Percentiles rank a stretch among this genome's conserved stretches.
Conservation (phyloP, 2,797 vertebrate species). For the Hemibagrus guttatus region DNA sequence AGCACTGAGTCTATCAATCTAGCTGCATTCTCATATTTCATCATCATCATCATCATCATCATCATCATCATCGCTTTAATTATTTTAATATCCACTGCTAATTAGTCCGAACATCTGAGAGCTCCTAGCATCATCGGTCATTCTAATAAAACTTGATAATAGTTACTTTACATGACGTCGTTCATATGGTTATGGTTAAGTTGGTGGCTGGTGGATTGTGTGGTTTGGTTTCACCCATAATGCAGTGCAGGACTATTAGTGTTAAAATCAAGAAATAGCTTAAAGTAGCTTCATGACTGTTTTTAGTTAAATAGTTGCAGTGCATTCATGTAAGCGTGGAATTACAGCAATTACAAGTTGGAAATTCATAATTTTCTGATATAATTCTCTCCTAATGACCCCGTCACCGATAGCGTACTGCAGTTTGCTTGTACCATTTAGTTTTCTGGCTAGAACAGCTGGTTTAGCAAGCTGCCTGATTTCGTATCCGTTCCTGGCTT, state of each 20-base stretch:
- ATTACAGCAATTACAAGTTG: not conserved
- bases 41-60: not conserved
- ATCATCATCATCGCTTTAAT: not conserved
- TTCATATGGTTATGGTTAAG: not conserved
- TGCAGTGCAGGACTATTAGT: not conserved
- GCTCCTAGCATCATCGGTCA: not conserved
- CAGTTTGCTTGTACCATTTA: not conserved
- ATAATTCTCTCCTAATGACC: not conserved
- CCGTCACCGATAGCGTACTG: not conserved
- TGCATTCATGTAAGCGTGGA: not conserved
- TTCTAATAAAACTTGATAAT: not conserved
- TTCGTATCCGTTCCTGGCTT: not conserved
- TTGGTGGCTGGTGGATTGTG: not conserved
- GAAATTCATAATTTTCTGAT: not conserved
- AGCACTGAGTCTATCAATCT: not conserved
- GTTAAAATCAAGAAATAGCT: not conserved
- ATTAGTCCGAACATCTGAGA: too few relatives aligned
- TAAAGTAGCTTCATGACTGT: not conserved
- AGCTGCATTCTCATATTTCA: not conserved
- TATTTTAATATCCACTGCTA: not conserved
- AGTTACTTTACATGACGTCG: not conserved
- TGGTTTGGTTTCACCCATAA: not conserved
- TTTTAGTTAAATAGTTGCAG: not conserved
- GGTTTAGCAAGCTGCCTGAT: not conserved
- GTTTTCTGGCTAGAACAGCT: not conserved